Evolutionary conservation across 2,888 invertebrate genomes (phyloP).

Genomic region (Drosophila diplacantha): DNA sequence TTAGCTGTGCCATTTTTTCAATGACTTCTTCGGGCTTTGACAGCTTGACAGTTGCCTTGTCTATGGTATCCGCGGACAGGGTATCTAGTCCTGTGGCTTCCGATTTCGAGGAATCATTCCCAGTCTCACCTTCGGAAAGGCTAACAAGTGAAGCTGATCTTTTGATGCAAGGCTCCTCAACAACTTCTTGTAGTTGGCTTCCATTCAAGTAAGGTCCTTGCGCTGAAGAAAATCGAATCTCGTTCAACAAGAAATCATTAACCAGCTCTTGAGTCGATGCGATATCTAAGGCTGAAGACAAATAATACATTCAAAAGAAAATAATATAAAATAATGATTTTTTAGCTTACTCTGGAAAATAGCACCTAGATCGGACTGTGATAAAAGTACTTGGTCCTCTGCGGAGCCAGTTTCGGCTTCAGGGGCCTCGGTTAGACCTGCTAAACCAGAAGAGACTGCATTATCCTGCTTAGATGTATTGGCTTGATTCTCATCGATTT

Average conservation of each 20-base stretch:
- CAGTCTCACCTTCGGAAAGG: slow-evolving; percentile 1
- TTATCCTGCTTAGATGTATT: slow-evolving; percentile 46
- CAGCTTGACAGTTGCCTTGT: slow-evolving; percentile 61
- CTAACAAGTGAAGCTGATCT: slow-evolving; percentile 40
- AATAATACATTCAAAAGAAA: no score
- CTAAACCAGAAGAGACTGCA: slow-evolving; percentile 52
- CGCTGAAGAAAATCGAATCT: slow-evolving; percentile 34
- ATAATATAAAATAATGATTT: no score
- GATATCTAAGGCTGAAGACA: slow-evolving; percentile 2
- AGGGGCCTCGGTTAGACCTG: slow-evolving; percentile 46
- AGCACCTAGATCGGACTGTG: slow-evolving; percentile 4
- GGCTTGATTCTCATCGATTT: slow-evolving; percentile 32
- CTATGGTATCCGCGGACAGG: slow-evolving; percentile 33
- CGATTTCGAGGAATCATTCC: slow-evolving; percentile 10
- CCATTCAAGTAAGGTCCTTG: background rate
- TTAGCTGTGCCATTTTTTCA: slow-evolving; percentile 67
- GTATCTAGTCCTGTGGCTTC: slow-evolving; percentile 24
- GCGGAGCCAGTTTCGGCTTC: slow-evolving; percentile 17
- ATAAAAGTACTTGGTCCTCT: slow-evolving; percentile 17
- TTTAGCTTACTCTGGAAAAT: slow-evolving; percentile 32
- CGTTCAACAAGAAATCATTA: slow-evolving; percentile 39
- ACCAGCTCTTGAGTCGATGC: slow-evolving; percentile 23
- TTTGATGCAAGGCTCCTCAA: slow-evolving; percentile 54
- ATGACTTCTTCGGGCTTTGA: slow-evolving; percentile 65
- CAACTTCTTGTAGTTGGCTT: slow-evolving; percentile 27